These are phyloP conservation scores for Mizuhopecten yessoensis DNA, from an alignment of 1,140 invertebrate species.

Conservation along the genomic window DNA sequence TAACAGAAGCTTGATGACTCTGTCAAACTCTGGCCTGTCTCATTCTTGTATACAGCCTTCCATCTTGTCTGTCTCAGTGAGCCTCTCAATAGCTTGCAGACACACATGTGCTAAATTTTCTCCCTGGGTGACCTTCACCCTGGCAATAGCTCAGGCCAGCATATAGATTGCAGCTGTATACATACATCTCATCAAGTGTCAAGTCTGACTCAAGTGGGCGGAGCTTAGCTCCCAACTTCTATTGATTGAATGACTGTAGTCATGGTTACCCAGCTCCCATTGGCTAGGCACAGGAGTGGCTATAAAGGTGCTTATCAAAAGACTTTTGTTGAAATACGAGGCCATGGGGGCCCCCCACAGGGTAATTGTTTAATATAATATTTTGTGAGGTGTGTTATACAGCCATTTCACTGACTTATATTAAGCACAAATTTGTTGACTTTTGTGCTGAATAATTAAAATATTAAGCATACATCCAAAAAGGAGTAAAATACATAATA, in stretches of 20 bases:
- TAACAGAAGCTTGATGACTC: background rate
- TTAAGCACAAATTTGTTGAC: no score
- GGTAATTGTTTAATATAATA: background rate
- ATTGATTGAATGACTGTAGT: slow-evolving; percentile 19
- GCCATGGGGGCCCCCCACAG: background rate
- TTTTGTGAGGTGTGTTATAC: no score
- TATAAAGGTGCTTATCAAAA: background rate
- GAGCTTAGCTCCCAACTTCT: background rate
- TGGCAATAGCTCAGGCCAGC: background rate
- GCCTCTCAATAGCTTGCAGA: background rate
- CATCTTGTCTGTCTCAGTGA: slow-evolving; percentile 17
- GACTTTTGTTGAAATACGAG: slow-evolving; percentile 9
- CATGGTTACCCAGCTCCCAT: slow-evolving; percentile 5
- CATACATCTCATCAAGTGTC: background rate
- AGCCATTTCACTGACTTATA: no score
- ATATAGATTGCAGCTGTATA: slow-evolving; percentile 12
- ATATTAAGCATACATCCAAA: no score
- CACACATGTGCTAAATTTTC: background rate
- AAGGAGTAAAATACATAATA: no score
- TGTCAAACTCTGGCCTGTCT: background rate
- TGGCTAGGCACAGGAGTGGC: background rate
- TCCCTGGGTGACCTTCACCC: background rate
- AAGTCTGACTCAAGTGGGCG: slow-evolving; percentile 29
- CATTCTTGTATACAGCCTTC: background rate
- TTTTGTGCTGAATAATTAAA: no score